Evolutionary conservation across 2,888 invertebrate genomes (phyloP), one percentile per base, ranked within the genome.

Genomic region (Cybosia mesomella): DNA sequence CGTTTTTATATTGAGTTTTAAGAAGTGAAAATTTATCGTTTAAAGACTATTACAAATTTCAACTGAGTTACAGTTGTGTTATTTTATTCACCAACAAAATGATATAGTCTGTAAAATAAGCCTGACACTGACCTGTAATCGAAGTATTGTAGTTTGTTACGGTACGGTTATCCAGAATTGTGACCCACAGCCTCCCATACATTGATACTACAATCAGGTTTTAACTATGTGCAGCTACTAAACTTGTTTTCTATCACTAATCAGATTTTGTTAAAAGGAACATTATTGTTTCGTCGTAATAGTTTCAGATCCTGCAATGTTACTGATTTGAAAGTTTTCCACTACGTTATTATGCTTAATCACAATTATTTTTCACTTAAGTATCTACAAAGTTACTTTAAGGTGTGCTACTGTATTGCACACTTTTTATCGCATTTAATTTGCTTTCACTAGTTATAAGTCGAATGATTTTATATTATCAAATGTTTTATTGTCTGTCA

Each of bases 401-500:
- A 71, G 22, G 63, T 68, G 55, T 53, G n/a, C n/a, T 67, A 65
- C 67, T 69, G 64, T 55, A 67, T 64, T 75, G 76, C 79, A 78
- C 73, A 74, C 69, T n/a, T n/a, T n/a, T n/a, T 67, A 39, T 70
- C 68, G 82, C 78, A 81, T 83, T 79, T 76, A 76, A 60, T 73
- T 70, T 67, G 68, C 67, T 73, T 76, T 66, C 57, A 60, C 13
- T 67, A 74, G 49, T 39, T 61, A 28, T 73, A 69, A 79, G 67
- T 55, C 28, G 36, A 54, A 63, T 61, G 3, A 49, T 60, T 68
- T 66, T 61, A 49, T 66, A 62, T 66, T 55, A 22, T 55, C 54
- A 54, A 18, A 55, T 22, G n/a, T 9, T 10, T 54, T 22, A 54
- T 54, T 11, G 0, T 54, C 10, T 13, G 13, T 0, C n/a, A 10